These are phyloP conservation scores for Hyperopisus bebe DNA, from an alignment of 2,113 vertebrate genomes.

Conservation along the genomic window DNA sequence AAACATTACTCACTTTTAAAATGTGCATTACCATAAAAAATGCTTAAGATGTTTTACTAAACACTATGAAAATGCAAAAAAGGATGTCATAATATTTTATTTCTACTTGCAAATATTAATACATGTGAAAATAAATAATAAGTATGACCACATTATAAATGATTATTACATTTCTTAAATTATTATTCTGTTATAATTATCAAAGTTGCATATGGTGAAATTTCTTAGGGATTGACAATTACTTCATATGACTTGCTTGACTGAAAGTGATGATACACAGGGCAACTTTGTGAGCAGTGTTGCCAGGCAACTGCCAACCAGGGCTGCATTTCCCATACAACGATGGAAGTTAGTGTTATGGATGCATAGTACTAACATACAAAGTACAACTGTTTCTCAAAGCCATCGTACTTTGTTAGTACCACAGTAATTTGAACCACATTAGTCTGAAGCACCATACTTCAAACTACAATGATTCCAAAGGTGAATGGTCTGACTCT, in stretches of 20 bases:
- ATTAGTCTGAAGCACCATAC: no score
- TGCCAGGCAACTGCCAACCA: no score
- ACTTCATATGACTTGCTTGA: neutral
- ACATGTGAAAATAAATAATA: neutral
- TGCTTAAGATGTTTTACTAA: neutral
- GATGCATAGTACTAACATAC: no score
- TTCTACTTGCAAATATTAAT: neutral
- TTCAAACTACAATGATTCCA: no score
- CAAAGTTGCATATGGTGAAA: neutral
- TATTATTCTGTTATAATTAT: neutral
- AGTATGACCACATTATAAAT: neutral
- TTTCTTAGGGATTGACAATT: neutral
- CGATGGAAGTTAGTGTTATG: no score
- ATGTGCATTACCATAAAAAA: neutral
- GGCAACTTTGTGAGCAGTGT: no score
- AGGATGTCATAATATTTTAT: neutral
- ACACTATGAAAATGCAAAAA: neutral
- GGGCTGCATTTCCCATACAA: no score
- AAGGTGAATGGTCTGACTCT: no score
- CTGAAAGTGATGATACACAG: no score
- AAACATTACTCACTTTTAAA: neutral
- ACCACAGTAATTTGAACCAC: no score
- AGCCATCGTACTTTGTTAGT: no score
- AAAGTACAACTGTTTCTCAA: no score
- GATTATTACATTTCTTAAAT: neutral